phyloP scores from a whole-genome alignment of 2,113 vertebrate genomes.

The Spilogale gracilis region DNA sequence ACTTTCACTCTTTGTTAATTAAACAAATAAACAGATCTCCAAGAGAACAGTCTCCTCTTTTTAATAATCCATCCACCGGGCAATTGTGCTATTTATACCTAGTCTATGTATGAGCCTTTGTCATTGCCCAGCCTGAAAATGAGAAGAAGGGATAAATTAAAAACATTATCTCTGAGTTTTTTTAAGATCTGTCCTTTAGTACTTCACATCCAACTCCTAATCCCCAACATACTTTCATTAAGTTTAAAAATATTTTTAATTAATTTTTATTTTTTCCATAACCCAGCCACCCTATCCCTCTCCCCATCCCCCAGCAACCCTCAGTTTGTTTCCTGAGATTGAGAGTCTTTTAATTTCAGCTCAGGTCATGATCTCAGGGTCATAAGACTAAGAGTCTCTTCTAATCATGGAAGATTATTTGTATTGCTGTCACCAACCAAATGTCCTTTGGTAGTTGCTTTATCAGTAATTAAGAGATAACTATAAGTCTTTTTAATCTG shows the following conservation, averaged over 20 bases:
- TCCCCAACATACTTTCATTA: background rate
- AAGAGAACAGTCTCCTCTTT: background rate
- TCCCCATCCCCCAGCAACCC: too few relatives aligned
- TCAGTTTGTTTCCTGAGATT: too few relatives aligned
- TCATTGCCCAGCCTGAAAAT: background rate
- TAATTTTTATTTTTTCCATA: too few relatives aligned
- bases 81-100: background rate
- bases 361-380: too few relatives aligned
- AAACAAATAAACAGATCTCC: slow-evolving; percentile 12
- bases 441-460: background rate
- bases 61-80: background rate
- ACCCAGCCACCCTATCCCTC: too few relatives aligned
- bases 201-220: background rate
- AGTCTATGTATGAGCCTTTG: background rate
- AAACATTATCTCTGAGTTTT: background rate
- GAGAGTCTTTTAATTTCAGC: too few relatives aligned
- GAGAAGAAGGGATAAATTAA: background rate
- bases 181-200: background rate
- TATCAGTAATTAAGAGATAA: background rate
- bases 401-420: background rate
- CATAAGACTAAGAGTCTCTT: too few relatives aligned
- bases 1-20: slow-evolving; percentile 43
- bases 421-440: background rate
- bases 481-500: background rate
- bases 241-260: slow-evolving; percentile 11